phyloP scores from a whole-genome alignment of 1,140 invertebrate species.

The Psix sp. region DNA sequence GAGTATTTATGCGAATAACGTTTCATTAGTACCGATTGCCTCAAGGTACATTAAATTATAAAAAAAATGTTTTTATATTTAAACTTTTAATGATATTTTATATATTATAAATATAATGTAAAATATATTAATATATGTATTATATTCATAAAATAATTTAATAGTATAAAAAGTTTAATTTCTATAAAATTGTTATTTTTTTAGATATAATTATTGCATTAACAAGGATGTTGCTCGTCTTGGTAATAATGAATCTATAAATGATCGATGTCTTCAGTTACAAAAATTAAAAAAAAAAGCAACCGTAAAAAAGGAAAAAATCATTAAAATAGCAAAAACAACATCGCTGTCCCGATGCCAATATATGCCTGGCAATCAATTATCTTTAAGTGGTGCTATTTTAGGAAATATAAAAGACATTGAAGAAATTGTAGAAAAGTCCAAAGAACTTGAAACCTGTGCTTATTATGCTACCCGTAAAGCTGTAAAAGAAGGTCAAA shows the following conservation, averaged over 20 bases:
- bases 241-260: constrained; percentile 89
- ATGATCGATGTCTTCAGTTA: constrained; percentile 95
- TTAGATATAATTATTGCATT: constrained; percentile 92
- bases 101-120: constrained; percentile 1
- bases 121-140: neutral
- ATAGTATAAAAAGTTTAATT: neutral
- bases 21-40: constrained; percentile 90
- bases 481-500: constrained; percentile 87
- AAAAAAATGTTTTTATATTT: constrained; percentile 12
- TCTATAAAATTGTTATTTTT: neutral
- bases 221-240: constrained; percentile 89
- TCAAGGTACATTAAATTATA: constrained; percentile 78
- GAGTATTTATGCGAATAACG: constrained; percentile 85
- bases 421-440: constrained; percentile 88
- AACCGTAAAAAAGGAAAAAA: constrained; percentile 80
- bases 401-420: constrained; percentile 89
- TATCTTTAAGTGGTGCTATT: constrained; percentile 81
- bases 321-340: constrained; percentile 80
- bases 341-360: constrained; percentile 79
- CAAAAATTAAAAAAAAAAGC: constrained; percentile 82
- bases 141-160: neutral
- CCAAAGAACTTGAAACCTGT: constrained; percentile 86
- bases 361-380: constrained; percentile 81
- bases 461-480: constrained; percentile 93
- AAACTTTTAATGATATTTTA: constrained; percentile 5